Evolutionary conservation across 2,888 invertebrate species (phyloP), one percentile per base, ranked within the genome.

Genomic region (Abrostola triplasia): DNA sequence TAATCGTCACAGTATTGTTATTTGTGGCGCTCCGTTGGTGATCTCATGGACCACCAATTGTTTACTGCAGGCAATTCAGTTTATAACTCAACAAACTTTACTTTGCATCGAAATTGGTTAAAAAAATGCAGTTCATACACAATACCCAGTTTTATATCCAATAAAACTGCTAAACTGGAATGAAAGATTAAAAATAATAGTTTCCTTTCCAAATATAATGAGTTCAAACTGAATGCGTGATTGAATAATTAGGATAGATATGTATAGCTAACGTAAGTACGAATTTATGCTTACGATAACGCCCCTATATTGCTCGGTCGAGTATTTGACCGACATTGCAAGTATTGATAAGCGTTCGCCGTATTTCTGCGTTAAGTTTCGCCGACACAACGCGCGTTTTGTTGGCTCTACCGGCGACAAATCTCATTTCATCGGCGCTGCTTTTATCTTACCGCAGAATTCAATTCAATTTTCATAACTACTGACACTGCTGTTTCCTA

Each of bases 251-350:
- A 52, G 36, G 48, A 66, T 59, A 60, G 53, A 48, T 59, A 58
- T 52, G 49, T 72, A 47, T 56, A 66, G 37, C 55, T 61, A 61
- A 56, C 67, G 53, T 69, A 53, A 67, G 67, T 74, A 79, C 63
- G 69, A 66, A 70, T 70, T 74, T 74, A 72, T 72, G 70, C 64
- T 48, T 50, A 59, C 75, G 91, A 91, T 92, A 91, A 89, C 85
- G 89, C 90, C 91, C 89, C 84, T 84, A 90, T 89, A 82, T 67
- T 71, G 76, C 62, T 74, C 67, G 49, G 77, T 77, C 72, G 77
- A 78, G 75, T 79, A 83, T 87, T 85, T 84, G 85, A 84, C 85
- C 87, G 87, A 86, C 84, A 85, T 85, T 80, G 76, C 67, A 57
- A 73, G 64, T 70, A 70, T 72, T 82, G 89, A 90, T 90, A 89